phyloP scores from a whole-genome alignment of 35 echinoderm and acorn worm genomes.

The Ophioderma brevispina region DNA sequence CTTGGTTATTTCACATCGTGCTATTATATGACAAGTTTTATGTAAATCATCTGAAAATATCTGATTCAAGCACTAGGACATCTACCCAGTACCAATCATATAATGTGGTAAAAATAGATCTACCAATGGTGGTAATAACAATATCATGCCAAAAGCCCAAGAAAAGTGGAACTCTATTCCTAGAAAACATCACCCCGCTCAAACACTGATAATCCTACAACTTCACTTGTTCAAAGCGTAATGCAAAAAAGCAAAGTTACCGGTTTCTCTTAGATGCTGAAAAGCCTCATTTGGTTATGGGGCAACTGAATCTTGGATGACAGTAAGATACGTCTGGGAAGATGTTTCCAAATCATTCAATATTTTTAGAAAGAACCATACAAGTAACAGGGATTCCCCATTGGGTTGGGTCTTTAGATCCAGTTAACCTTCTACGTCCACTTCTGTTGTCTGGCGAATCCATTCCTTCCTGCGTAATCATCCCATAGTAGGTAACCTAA shows the following conservation, averaged over 20 bases:
- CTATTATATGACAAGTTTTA: too few relatives aligned
- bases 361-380: constrained; percentile 38
- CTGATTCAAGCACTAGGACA: background rate
- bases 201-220: constrained; percentile 14
- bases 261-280: constrained; percentile 18
- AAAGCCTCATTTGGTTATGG: constrained; percentile 13
- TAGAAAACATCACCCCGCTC: too few relatives aligned
- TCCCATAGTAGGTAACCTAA: too few relatives aligned
- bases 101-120: background rate
- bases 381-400: background rate
- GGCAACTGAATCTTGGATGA: constrained; percentile 48
- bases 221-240: constrained; percentile 41
- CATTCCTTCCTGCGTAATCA: too few relatives aligned
- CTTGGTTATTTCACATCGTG: too few relatives aligned
- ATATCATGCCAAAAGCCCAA: too few relatives aligned
- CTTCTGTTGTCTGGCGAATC: too few relatives aligned
- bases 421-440: too few relatives aligned
- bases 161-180: background rate
- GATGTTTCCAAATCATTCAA: constrained; percentile 34
- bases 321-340: background rate
- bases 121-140: too few relatives aligned
- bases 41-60: too few relatives aligned
- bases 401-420: too few relatives aligned
- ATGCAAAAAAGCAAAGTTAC: constrained; percentile 23
- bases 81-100: background rate